Evolutionary conservation across 2,797 vertebrate species (phyloP), one percentile per base, ranked within the genome.

Genomic region (Alosa sapidissima): DNA sequence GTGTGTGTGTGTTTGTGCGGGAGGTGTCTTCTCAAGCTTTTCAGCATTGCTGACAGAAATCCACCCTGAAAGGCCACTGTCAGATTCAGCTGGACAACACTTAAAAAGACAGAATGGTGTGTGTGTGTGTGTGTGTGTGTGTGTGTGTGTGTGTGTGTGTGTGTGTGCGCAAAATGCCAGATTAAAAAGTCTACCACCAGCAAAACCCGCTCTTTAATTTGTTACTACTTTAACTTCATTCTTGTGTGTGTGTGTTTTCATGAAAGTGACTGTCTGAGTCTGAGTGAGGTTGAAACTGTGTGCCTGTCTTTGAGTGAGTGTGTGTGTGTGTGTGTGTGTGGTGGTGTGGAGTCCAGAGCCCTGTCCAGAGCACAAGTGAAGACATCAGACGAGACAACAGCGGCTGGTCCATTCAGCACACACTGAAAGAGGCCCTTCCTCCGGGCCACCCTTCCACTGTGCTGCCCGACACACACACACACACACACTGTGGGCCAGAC

Each of bases 311-410:
- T 21, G 16, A 58, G 58, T 62, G 58, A n/a, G 58, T 62, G 58
- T 62, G 60, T 65, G 60, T 65, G 68, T 75, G 68, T 45, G 68
- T 75, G 33, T 41, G 68, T 65, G n/a, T 60, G 58, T 60, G 60
- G 16, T 7, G 16, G 21, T 9, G 55, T 62, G n/a, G 28, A 33
- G 14, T 72, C 65, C 65, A 72, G 65, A 72, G 65, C 14, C 6
- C 33, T 75, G 68, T 41, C 68, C 33, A 75, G 68, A 19, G 68
- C 68, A 41, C 68, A 72, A 72, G 68, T 72, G 36, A 72, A 72
- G 68, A 72, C 68, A 75, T 75, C 68, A 75, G 33, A 33, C 68
- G 14, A 75, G 14, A 41, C 13, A 65, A 65, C 24, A 65, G 24
- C 2, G 24, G n/a, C 24, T 10, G 62, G 60, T 13, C n/a, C 62